phyloP scores from a whole-genome alignment of 1,140 invertebrate genomes.

The Drosophila arizonae region DNA sequence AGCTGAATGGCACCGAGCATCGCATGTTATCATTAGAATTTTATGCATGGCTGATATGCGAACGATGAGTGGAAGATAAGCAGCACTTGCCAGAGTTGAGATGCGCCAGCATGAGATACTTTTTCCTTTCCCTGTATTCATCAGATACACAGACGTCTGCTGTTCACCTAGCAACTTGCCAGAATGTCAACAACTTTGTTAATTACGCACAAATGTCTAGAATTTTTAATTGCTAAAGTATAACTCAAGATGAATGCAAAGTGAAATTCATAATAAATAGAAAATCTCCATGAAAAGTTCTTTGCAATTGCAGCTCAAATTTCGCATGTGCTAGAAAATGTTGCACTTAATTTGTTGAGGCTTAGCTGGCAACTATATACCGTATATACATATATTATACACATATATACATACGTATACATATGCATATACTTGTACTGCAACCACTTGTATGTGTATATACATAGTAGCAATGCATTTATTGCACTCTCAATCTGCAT shows the following conservation, averaged over 20 bases:
- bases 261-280: background rate
- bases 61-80: slow-evolving; percentile 13
- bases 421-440: background rate
- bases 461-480: too few relatives aligned
- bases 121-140: background rate
- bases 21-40: slow-evolving; percentile 46
- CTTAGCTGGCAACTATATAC: background rate
- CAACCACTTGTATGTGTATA: too few relatives aligned
- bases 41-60: slow-evolving; percentile 38
- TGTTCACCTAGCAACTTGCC: background rate
- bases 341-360: background rate
- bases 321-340: background rate
- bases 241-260: background rate
- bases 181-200: slow-evolving; percentile 28
- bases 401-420: background rate
- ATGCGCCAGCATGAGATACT: too few relatives aligned
- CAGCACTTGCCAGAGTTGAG: background rate
- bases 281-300: background rate
- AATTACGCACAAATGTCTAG: slow-evolving; percentile 9
- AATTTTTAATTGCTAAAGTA: slow-evolving; percentile 27
- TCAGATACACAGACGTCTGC: too few relatives aligned
- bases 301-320: background rate
- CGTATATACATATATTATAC: background rate
- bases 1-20: slow-evolving; percentile 46
- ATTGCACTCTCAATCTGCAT: too few relatives aligned